Conservation (phyloP, 2,113 vertebrate species). For the Benitochromis conjunctus region DNA sequence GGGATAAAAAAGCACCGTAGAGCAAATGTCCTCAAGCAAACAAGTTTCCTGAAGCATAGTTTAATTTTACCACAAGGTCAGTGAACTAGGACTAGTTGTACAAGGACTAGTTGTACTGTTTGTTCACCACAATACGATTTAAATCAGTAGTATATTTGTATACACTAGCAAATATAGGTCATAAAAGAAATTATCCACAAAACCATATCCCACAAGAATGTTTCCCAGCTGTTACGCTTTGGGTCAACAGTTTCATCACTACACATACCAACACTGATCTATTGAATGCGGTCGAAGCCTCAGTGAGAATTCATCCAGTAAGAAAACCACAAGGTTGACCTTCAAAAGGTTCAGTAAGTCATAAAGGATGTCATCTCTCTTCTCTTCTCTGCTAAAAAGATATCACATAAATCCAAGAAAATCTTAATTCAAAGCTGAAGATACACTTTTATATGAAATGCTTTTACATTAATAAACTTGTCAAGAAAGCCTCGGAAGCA, state of each 20-base stretch:
- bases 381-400: background rate
- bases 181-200: background rate
- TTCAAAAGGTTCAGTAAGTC: constrained; percentile 5
- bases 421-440: background rate
- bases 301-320: background rate
- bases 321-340: constrained; percentile 23
- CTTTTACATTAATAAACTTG: background rate
- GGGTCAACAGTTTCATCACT: background rate
- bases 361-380: background rate
- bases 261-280: background rate
- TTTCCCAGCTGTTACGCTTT: background rate
- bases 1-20: background rate
- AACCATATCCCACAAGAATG: background rate
- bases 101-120: background rate
- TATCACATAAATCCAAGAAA: background rate
- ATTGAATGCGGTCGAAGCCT: background rate
- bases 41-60: background rate
- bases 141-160: background rate
- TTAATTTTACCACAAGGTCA: background rate
- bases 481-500: background rate
- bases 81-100: no score
- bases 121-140: background rate
- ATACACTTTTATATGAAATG: background rate
- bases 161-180: background rate
- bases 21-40: background rate